Conservation (phyloP, 2,797 vertebrate species). For the Rhynchonycteris naso region DNA sequence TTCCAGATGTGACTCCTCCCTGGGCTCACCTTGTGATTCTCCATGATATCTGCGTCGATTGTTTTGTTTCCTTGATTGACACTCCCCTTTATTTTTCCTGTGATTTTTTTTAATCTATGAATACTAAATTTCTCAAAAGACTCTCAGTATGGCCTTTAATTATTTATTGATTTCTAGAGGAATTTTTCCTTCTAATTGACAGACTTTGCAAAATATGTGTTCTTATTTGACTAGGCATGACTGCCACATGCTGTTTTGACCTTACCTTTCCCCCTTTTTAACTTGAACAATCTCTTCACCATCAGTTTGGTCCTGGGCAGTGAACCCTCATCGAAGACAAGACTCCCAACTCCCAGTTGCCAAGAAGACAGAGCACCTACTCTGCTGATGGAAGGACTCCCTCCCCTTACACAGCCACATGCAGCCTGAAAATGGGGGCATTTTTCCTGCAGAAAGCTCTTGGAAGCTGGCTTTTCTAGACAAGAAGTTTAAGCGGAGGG, state of each 20-base stretch:
- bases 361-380: accelerated
- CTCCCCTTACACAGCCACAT: neutral
- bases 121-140: neutral
- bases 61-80: neutral
- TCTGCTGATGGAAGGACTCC: too few relatives aligned
- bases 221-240: too few relatives aligned
- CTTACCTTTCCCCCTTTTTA: neutral
- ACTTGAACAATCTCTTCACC: accelerated
- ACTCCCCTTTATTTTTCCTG: too few relatives aligned
- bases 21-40: neutral
- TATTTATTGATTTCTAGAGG: neutral
- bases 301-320: accelerated
- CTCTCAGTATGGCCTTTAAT: neutral
- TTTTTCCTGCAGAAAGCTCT: neutral
- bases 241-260: accelerated
- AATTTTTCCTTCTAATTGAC: neutral
- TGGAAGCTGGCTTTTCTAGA: neutral
- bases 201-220: neutral
- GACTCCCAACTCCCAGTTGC: accelerated
- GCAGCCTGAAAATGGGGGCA: accelerated
- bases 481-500: neutral
- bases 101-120: neutral
- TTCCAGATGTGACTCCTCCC: too few relatives aligned
- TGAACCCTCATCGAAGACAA: too few relatives aligned
- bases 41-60: accelerated